Evolutionary conservation across 2,113 vertebrate genomes (phyloP).

Genomic region (Tetraodon nigroviridis): DNA sequence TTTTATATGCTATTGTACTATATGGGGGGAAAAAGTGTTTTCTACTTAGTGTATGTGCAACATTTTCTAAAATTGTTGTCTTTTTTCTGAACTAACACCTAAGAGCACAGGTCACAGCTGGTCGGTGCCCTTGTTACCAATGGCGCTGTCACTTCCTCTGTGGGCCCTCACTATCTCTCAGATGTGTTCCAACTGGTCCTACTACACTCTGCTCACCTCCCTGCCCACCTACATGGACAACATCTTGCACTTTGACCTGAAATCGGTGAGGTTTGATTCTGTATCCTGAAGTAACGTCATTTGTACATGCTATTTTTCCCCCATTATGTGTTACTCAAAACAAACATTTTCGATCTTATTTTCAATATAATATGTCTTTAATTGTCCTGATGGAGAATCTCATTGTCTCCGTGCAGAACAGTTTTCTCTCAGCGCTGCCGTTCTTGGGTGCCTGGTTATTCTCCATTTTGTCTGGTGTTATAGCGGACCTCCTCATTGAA

Average conservation of each 20-base stretch:
- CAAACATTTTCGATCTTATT: too few relatives aligned
- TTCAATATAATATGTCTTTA: too few relatives aligned
- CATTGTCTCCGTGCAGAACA: constrained; percentile 55
- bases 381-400: background rate
- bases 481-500: constrained; percentile 71
- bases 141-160: constrained; percentile 73
- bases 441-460: constrained; percentile 66
- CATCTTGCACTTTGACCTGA: constrained; percentile 74
- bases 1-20: too few relatives aligned
- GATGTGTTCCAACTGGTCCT: constrained; percentile 78
- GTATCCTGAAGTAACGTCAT: background rate
- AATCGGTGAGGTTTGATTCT: constrained; percentile 67
- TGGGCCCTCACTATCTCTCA: constrained; percentile 75
- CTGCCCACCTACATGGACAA: constrained; percentile 79
- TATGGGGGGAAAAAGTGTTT: background rate
- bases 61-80: background rate
- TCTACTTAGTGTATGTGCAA: background rate
- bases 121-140: constrained; percentile 70
- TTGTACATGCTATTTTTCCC: background rate
- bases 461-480: constrained; percentile 53
- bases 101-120: constrained; percentile 71
- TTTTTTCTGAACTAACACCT: background rate
- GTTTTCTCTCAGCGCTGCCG: constrained; percentile 74
- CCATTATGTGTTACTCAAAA: background rate
- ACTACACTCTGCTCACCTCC: constrained; percentile 71